Conservation (phyloP, 35 echinoderm and acorn worm genomes). For the Lytechinus pictus region DNA sequence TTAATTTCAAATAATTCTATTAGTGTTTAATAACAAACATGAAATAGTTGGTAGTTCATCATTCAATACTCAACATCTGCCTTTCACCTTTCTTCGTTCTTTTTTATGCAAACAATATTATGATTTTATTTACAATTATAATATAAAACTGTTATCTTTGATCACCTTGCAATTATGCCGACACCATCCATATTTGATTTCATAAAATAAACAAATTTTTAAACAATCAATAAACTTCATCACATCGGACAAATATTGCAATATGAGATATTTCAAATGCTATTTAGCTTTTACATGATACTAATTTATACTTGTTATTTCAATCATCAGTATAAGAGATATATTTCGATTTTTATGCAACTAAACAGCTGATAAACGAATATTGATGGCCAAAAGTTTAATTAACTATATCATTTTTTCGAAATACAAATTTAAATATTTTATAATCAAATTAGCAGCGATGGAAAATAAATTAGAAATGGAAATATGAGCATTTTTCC, state of each 20-base stretch:
- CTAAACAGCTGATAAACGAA: no score
- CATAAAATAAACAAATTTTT: not conserved
- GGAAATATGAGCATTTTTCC: no score
- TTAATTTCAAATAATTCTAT: slow-evolving; percentile 10
- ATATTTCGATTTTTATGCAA: no score
- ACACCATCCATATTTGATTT: not conserved
- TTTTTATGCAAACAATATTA: not conserved
- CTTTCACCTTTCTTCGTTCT: not conserved
- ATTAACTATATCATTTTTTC: no score
- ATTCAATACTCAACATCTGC: not conserved
- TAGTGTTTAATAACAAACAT: slow-evolving; percentile 21
- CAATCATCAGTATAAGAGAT: no score
- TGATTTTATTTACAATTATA: not conserved
- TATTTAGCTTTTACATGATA: no score
- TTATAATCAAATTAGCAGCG: no score
- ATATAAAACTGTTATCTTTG: not conserved
- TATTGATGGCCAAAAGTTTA: no score
- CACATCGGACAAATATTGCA: not conserved
- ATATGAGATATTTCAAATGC: no score
- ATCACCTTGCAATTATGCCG: not conserved
- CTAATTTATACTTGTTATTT: no score
- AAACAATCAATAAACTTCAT: not conserved
- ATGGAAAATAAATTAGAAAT: no score
- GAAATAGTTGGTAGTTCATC: not conserved
- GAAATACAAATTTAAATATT: no score